These are phyloP conservation scores for Gastracanthus pulcherrimus DNA, from an alignment of 2,888 invertebrate genomes.

Conservation along the genomic window DNA sequence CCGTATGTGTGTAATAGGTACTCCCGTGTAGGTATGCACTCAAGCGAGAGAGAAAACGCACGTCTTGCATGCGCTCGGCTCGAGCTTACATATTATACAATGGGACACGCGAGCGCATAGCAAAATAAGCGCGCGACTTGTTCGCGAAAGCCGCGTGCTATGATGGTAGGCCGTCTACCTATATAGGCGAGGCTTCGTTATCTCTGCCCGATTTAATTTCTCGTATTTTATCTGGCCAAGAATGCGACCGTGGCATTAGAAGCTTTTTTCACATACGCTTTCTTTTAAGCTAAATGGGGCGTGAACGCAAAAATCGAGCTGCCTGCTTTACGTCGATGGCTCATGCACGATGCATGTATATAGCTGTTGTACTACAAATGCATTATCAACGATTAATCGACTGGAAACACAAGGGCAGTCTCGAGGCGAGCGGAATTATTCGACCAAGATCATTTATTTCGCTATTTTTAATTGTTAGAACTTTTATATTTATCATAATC, in stretches of 20 bases:
- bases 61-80: too few species aligned
- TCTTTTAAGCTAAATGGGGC: too few species aligned
- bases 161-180: background rate
- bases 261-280: background rate
- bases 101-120: too few species aligned
- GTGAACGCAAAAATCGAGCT: background rate
- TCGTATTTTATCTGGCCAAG: slow-evolving; percentile 11
- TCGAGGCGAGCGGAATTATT: background rate
- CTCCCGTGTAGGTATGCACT: background rate
- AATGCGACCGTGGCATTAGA: background rate
- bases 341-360: background rate
- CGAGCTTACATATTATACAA: too few species aligned
- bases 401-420: background rate
- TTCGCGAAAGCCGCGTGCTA: background rate
- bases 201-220: slow-evolving; percentile 33
- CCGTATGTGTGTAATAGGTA: background rate
- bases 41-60: background rate
- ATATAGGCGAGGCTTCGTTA: slow-evolving; percentile 28
- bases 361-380: background rate
- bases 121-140: background rate
- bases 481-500: too few species aligned
- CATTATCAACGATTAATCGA: slow-evolving; percentile 22
- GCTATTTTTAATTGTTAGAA: too few species aligned
- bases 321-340: background rate
- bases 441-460: background rate